phyloP scores from a whole-genome alignment of 1,140 invertebrate genomes.

The Tigriopus japonicus region DNA sequence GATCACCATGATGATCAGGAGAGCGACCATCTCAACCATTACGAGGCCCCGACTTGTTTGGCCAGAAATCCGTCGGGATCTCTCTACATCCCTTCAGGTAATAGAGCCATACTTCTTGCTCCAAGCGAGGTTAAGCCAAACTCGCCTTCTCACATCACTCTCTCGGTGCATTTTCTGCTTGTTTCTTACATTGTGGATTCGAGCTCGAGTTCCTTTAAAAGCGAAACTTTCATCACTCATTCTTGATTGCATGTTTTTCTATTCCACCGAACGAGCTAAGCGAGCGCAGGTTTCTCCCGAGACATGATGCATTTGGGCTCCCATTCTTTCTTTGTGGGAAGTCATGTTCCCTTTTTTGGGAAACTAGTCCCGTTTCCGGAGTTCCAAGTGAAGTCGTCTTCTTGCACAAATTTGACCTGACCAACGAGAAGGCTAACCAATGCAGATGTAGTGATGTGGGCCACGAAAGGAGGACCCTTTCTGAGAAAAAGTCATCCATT shows the following conservation, averaged over 20 bases:
- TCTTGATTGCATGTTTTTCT: not conserved
- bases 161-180: not conserved
- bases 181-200: not conserved
- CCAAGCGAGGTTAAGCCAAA: not conserved
- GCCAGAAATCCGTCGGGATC: slow-evolving; percentile 13
- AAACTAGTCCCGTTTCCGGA: too few relatives aligned
- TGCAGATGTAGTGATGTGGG: too few relatives aligned
- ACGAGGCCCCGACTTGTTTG: slow-evolving; percentile 13
- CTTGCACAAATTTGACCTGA: too few relatives aligned
- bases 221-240: not conserved
- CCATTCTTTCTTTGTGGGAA: too few relatives aligned
- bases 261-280: not conserved
- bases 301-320: too few relatives aligned
- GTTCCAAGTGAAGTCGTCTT: too few relatives aligned
- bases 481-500: too few relatives aligned
- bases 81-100: slow-evolving; percentile 7
- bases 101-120: not conserved
- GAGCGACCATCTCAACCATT: slow-evolving; percentile 4
- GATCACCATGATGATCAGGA: slow-evolving; percentile 1
- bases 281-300: too few relatives aligned
- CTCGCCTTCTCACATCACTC: not conserved
- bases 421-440: too few relatives aligned
- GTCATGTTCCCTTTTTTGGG: too few relatives aligned
- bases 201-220: not conserved
- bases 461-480: too few relatives aligned